Conservation (phyloP, 1,140 invertebrate genomes). For the roundworm (Caenorhabditis elegans) region WBcel235 BX284606.5:15081001-15081500, state of each 20-base stretch:
- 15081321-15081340: background rate
- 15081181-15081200: background rate
- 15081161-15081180: constrained; percentile 4
- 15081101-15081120: background rate
- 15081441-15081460: too few species aligned
- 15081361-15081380: background rate
- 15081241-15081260: background rate
- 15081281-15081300: constrained; percentile 2
- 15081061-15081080: constrained; percentile 7
- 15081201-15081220: constrained; percentile 5
- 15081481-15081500: too few species aligned
- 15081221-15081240: constrained; percentile 9
- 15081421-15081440: too few species aligned
- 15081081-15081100: background rate
- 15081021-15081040: too few species aligned
- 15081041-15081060: background rate
- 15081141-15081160: background rate
- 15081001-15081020: too few species aligned
- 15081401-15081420: too few species aligned
- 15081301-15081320: constrained; percentile 5
- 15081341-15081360: background rate
- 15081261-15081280: background rate
- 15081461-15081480: too few species aligned
- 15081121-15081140: background rate
- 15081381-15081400: background rate